phyloP scores from a whole-genome alignment of 1,140 invertebrate species.

The Drosophila truncata region DNA sequence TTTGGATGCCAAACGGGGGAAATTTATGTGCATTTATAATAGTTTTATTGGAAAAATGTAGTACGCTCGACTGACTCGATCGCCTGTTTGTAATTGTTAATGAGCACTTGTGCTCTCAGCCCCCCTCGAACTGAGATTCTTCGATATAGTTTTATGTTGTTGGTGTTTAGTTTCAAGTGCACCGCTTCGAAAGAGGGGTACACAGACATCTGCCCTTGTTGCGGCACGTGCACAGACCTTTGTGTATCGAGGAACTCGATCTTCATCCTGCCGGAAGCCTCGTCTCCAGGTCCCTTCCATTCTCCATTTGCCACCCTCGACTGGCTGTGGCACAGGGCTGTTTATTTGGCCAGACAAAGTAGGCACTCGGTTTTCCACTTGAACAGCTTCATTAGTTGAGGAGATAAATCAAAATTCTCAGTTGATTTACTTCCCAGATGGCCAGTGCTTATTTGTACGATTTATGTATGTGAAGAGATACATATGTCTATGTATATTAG shows the following conservation, averaged over 20 bases:
- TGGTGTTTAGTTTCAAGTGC: conserved; percentile 51
- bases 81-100: conserved; percentile 67
- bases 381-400: conserved; percentile 57
- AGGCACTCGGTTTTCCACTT: conserved; percentile 53
- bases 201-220: conserved; percentile 44
- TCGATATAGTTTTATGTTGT: conserved; percentile 36
- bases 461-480: conserved; percentile 4
- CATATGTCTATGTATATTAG: not conserved
- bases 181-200: conserved; percentile 6
- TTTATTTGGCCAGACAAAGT: conserved; percentile 48
- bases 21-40: conserved; percentile 81
- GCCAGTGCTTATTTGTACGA: conserved; percentile 19
- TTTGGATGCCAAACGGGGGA: conserved; percentile 16
- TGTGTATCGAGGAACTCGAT: conserved; percentile 35
- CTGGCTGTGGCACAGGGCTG: conserved; percentile 8
- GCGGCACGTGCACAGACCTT: conserved; percentile 71
- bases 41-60: conserved; percentile 72
- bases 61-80: conserved; percentile 39
- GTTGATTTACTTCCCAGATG: conserved; percentile 55
- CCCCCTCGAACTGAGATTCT: conserved; percentile 38
- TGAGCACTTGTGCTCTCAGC: conserved; percentile 57
- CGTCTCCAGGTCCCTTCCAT: not conserved
- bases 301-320: conserved; percentile 23
- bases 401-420: conserved; percentile 57
- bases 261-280: conserved; percentile 61